Evolutionary conservation across 2,888 invertebrate genomes (phyloP).

Genomic region (Criorhina ranunculi): DNA sequence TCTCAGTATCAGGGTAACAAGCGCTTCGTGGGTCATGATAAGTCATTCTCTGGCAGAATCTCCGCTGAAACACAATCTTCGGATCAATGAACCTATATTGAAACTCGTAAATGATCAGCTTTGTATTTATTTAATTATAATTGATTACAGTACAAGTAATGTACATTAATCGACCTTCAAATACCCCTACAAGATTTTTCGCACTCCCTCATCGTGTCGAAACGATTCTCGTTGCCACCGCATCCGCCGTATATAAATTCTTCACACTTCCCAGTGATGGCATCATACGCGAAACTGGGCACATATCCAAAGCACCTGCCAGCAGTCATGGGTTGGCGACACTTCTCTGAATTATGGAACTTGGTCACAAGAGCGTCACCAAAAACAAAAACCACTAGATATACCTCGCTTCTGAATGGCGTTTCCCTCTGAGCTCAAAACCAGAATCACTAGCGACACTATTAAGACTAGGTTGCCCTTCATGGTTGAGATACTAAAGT

Average conservation of each 20-base stretch:
- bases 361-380: conserved; percentile 23
- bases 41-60: conserved; percentile 3
- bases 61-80: conserved; percentile 25
- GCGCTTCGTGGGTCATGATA: conserved; percentile 6
- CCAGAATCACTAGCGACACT: conserved; percentile 26
- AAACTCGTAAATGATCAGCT: conserved; percentile 11
- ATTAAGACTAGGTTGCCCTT: conserved; percentile 39
- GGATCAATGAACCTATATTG: conserved; percentile 47
- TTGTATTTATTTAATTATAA: conserved; percentile 22
- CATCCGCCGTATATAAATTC: conserved; percentile 91
- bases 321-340: conserved; percentile 87
- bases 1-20: conserved; percentile 35
- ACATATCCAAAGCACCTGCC: conserved; percentile 91
- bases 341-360: conserved; percentile 85
- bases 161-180: conserved; percentile 28
- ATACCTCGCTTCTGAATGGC: conserved; percentile 59
- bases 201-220: conserved; percentile 88
- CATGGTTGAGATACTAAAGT: conserved; percentile 20
- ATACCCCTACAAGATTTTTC: conserved; percentile 85
- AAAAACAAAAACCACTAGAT: conserved; percentile 7
- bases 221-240: conserved; percentile 92
- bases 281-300: conserved; percentile 90
- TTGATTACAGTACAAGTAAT: conserved; percentile 15
- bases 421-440: conserved; percentile 22
- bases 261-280: conserved; percentile 87